Evolutionary conservation across 2,797 vertebrate genomes (phyloP).

Genomic region (Melanogrammus aeglefinus): DNA sequence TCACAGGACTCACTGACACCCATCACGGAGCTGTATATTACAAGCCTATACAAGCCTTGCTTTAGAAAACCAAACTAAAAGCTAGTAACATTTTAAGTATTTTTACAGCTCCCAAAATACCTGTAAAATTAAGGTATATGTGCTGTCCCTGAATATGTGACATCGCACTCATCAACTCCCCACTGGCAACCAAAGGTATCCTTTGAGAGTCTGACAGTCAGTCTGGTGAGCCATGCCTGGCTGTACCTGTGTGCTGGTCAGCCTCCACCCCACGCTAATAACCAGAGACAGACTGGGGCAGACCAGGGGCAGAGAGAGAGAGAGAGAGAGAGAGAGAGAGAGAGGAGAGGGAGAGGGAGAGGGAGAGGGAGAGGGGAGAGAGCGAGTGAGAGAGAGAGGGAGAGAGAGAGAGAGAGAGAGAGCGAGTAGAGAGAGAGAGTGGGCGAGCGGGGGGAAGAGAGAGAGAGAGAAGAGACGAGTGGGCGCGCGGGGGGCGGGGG

Average conservation of each 20-base stretch:
- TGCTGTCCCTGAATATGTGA: neutral
- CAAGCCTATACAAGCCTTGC: no score
- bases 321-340: neutral
- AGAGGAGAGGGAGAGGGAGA: neutral
- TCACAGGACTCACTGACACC: no score
- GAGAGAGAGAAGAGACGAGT: neutral
- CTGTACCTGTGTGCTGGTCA: slow-evolving; percentile 37
- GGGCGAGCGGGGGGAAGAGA: neutral
- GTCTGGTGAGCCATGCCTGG: slow-evolving; percentile 33
- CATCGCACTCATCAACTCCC: slow-evolving; percentile 3
- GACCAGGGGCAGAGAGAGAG: neutral
- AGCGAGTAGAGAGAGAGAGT: neutral
- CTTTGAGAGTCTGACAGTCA: neutral
- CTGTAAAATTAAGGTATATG: neutral
- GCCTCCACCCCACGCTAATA: slow-evolving; percentile 1
- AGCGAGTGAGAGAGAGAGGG: neutral
- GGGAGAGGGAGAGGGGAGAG: neutral
- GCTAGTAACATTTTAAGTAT: neutral
- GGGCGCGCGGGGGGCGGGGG: neutral
- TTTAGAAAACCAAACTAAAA: neutral
- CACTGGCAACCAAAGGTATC: neutral
- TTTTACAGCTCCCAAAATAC: neutral
- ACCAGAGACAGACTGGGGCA: neutral
- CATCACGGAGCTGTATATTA: no score
- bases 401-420: neutral